Evolutionary conservation across 2,888 invertebrate species (phyloP).

Genomic region (Euproctis similis): DNA sequence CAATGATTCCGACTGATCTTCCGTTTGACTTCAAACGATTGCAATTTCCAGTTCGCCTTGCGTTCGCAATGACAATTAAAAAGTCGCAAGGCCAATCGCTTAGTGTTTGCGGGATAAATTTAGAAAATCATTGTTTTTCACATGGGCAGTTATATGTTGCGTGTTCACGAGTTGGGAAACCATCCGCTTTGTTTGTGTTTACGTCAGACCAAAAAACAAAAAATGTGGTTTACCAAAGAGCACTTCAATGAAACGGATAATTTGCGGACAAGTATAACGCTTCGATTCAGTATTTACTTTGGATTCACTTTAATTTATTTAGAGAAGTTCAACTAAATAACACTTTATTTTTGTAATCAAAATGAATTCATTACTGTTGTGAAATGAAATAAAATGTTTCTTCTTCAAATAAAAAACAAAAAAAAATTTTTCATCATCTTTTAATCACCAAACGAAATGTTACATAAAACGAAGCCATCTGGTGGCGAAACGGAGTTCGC

Average conservation of each 20-base stretch:
- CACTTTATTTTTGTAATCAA: background rate
- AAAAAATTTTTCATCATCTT: too few species aligned
- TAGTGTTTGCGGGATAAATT: background rate
- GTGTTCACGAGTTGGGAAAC: too few species aligned
- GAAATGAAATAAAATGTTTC: too few species aligned
- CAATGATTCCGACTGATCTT: background rate
- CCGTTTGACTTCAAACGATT: background rate
- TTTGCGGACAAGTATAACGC: background rate
- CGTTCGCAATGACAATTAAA: background rate
- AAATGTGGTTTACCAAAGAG: background rate
- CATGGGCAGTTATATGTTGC: background rate
- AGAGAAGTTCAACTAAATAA: background rate
- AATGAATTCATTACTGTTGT: too few species aligned
- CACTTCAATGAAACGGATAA: background rate
- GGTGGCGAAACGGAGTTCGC: too few species aligned
- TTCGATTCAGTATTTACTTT: background rate
- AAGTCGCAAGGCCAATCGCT: background rate
- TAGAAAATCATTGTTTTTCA: background rate
- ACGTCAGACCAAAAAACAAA: background rate
- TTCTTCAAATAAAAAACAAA: too few species aligned
- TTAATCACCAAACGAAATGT: too few species aligned
- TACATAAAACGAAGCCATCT: too few species aligned
- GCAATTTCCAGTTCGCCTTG: background rate
- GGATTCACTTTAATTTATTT: background rate
- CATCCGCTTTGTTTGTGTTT: too few species aligned